These are phyloP conservation scores for Bradysia coprophila DNA, from an alignment of 1,140 invertebrate genomes.

Conservation along the genomic window DNA sequence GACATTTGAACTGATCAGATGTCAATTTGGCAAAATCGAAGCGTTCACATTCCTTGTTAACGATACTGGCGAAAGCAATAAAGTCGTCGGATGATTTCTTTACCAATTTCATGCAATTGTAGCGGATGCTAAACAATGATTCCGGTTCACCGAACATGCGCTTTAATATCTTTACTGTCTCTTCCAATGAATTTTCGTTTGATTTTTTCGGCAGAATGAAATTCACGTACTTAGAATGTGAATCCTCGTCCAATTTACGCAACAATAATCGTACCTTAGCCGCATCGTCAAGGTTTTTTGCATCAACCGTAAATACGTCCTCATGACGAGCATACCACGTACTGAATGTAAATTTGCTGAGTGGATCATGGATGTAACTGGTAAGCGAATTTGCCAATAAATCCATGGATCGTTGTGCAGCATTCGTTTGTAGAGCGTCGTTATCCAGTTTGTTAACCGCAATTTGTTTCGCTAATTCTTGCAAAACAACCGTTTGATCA, in stretches of 20 bases:
- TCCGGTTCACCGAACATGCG: conserved; percentile 3
- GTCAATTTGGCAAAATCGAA: too few species aligned
- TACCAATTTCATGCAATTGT: background rate
- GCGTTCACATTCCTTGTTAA: too few species aligned
- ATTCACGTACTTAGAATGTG: conserved; percentile 4
- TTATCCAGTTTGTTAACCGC: too few species aligned
- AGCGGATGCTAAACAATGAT: too few species aligned
- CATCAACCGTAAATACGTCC: conserved; percentile 3
- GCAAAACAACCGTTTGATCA: too few species aligned
- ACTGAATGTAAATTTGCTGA: conserved; percentile 4
- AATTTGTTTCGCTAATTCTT: too few species aligned
- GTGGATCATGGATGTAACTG: background rate
- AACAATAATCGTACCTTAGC: conserved; percentile 4
- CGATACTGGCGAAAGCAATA: too few species aligned
- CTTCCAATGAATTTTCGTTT: conserved; percentile 2
- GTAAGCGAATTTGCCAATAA: too few species aligned
- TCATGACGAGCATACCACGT: conserved; percentile 4
- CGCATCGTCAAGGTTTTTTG: conserved; percentile 3
- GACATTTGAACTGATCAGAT: conserved; percentile 6
- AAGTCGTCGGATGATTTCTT: conserved; percentile 4
- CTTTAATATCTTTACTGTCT: conserved; percentile 4
- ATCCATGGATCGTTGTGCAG: background rate
- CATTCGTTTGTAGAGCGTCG: too few species aligned
- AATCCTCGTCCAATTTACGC: conserved; percentile 2
- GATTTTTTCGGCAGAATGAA: conserved; percentile 4